Evolutionary conservation across 2,797 vertebrate species (phyloP), one percentile per base, ranked within the genome.

Genomic region (Sebastiscus tertius): DNA sequence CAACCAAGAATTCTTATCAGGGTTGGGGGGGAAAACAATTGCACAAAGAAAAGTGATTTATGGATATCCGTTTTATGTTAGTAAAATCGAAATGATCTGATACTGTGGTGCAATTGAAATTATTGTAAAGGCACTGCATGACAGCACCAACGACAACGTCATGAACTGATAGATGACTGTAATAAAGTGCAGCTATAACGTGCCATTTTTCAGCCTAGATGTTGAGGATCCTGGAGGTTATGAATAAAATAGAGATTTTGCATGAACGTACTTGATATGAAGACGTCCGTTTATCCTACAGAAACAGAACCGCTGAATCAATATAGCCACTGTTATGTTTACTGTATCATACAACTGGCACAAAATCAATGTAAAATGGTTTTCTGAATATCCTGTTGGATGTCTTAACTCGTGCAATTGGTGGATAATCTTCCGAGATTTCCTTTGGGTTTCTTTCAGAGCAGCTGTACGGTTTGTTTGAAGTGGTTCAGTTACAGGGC

Each of bases 341-440:
- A 72, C 65, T 64, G 55, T 81, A 63, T 84, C 61, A 80, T 34
- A 26, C 39, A 46, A 42, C 72, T 87, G 87, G 82, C 80, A 71
- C 68, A 82, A 80, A 91, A 91, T 91, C 89, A 83, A 87, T 86
- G 68, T 84, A 74, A 88, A 72, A 69, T 62, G 69, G 58, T 56
- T 67, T 88, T 79, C 77, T 77, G 60, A 86, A 88, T 72, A 79
- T 93, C 82, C 85, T 72, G 61, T 79, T 85, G 81, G 49, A 87
- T 79, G 71, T 80, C 83, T 88, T 82, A 72, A 81, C 75, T 90
- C 72, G 79, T 82, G 77, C 78, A 87, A 77, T 86, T 89, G 82
- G 69, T 80, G 87, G 82, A 89, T 93, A 87, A 93, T 90, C 86
- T 90, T 91, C 61, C 16, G 75, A 86, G 87, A 84, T 91, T 86